Evolutionary conservation across 1,140 invertebrate species (phyloP), one percentile per base, ranked within the genome.

Genomic region (Fopius arisanus): DNA sequence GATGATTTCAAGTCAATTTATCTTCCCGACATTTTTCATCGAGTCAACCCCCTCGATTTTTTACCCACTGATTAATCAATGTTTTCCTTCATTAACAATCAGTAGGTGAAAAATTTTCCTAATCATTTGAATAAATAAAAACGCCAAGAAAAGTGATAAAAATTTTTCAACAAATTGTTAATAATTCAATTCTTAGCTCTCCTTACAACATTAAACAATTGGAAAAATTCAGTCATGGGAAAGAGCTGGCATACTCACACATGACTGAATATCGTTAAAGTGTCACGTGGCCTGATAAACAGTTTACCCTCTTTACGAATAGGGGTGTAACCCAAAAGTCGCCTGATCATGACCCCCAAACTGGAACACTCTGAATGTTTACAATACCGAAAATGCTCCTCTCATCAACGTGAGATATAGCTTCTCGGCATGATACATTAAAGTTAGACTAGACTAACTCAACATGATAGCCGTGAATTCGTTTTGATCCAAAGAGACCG

Each of bases 211-310:
- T 5, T 14, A 7, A 43, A 43, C 41, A 43, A 7, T 14, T 12
- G 2, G 1, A 48, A 48, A 48, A 59, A 59, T 23, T 12, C 21
- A 59, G 54, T 59, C 54, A 59, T 59, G 54, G 54, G 54, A 59
- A 59, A 59, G 3, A 28, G 23, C 54, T 28, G 9, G 54, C 54
- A 59, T 59, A 59, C 54, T 59, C 19, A 59, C 54, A 43, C 33
- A 65, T 72, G 33, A 29, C 40, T 40, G 54, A 21, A 23, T 59
- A 37, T 37, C 16, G 12, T 10, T 67, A 72, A 33, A 21, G 54
- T 72, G 78, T 83, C 82, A 83, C 81, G 79, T 83, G 81, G 82
- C 77, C 79, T 80, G 79, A 23, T 82, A 82, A 81, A 83, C 78
- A 81, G 79, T 82, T 79, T 79, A 67, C 68, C 28, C 26, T 65